Evolutionary conservation across 2,888 invertebrate genomes (phyloP).

Genomic region (Eupithecia insigniata): DNA sequence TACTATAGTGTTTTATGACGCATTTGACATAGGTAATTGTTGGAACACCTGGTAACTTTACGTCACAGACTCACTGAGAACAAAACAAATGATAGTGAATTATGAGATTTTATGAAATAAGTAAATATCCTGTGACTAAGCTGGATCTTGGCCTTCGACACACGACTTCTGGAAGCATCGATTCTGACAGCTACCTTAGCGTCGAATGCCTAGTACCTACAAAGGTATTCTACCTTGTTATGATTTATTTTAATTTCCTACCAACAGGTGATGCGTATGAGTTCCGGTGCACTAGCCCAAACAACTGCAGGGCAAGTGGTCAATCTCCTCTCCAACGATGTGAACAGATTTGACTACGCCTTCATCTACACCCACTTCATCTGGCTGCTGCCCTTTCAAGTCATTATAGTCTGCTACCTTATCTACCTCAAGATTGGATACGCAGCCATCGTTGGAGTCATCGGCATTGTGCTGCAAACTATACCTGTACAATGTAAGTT

Average conservation of each 20-base stretch:
- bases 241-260: conserved; percentile 4
- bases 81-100: neutral
- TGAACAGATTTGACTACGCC: conserved; percentile 94
- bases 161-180: neutral
- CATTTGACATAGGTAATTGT: neutral
- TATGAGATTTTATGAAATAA: neutral
- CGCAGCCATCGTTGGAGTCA: conserved; percentile 90
- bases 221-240: neutral
- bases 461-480: conserved; percentile 89
- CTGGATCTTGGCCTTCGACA: neutral
- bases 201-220: neutral
- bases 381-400: conserved; percentile 92
- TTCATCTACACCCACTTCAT: conserved; percentile 93
- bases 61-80: conserved; percentile 4
- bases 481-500: conserved; percentile 92
- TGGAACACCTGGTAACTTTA: neutral
- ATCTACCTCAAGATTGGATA: conserved; percentile 90
- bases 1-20: neutral
- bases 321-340: conserved; percentile 97
- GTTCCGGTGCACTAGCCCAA: conserved; percentile 92
- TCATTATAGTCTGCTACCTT: conserved; percentile 88
- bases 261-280: conserved; percentile 85
- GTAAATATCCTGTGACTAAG: neutral
- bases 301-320: conserved; percentile 96
- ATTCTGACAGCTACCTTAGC: neutral